A percentile compares a stretch with the other conserved stretches of the same genome.
These are phyloP conservation scores for Lytechinus pictus DNA, from an alignment of 35 echinoderm and acorn worm species.

Conservation along the genomic window DNA sequence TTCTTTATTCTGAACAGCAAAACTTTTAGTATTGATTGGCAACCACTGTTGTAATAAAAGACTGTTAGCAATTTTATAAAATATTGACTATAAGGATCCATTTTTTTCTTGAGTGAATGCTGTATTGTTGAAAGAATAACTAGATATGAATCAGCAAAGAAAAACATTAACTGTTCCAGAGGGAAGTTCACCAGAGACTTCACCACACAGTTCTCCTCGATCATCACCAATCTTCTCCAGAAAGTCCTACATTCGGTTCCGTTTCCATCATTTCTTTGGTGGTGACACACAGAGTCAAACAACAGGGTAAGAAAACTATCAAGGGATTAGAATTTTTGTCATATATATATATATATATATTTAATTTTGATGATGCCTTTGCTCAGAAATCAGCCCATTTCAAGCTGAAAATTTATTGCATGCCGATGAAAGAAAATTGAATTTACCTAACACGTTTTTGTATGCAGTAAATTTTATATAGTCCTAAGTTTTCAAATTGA, in stretches of 20 bases:
- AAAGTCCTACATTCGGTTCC: conserved; percentile 47
- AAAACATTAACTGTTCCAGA: not conserved
- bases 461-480: too few relatives aligned
- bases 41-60: not conserved
- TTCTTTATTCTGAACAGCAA: not conserved
- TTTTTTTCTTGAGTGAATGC: not conserved
- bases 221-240: not conserved
- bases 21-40: not conserved
- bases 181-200: conserved; percentile 6
- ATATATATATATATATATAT: too few relatives aligned
- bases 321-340: not conserved
- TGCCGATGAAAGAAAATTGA: too few relatives aligned
- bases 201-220: not conserved
- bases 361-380: too few relatives aligned
- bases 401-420: too few relatives aligned
- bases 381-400: too few relatives aligned
- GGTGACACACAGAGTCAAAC: not conserved
- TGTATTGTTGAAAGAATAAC: not conserved
- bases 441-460: too few relatives aligned
- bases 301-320: not conserved
- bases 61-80: too few relatives aligned
- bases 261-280: conserved; percentile 1
- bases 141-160: not conserved
- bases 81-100: not conserved
- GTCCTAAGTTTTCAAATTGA: not conserved